phyloP scores from a whole-genome alignment of 1,140 invertebrate genomes.

The Bombus superbus region DNA sequence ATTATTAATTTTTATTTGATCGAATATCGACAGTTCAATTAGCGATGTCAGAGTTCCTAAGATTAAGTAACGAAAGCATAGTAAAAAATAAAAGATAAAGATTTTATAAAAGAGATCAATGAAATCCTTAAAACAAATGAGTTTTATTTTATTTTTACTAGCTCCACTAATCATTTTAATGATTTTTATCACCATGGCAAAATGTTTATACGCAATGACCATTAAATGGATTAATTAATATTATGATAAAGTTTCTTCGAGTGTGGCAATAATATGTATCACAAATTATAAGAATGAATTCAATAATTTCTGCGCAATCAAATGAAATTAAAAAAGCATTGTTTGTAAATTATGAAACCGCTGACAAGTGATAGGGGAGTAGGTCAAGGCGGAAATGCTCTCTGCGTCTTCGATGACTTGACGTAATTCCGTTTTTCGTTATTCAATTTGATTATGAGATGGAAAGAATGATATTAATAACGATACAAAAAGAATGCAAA shows the following conservation, averaged over 20 bases:
- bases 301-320: not conserved
- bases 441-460: not conserved
- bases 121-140: not conserved
- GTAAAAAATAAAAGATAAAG: not conserved
- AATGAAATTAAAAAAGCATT: slow-evolving; percentile 17
- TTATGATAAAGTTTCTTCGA: not conserved
- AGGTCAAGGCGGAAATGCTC: slow-evolving; percentile 25
- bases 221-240: not conserved
- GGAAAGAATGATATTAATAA: not conserved
- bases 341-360: slow-evolving; percentile 36
- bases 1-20: not conserved
- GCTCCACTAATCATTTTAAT: not conserved
- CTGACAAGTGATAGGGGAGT: slow-evolving; percentile 4
- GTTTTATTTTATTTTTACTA: not conserved
- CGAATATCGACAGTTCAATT: not conserved
- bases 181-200: not conserved
- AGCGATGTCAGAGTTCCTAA: not conserved
- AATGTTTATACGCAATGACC: not conserved
- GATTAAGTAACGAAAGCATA: too few relatives aligned
- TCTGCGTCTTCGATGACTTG: slow-evolving; percentile 39
- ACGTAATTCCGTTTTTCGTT: not conserved
- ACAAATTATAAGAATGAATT: not conserved
- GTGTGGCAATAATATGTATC: not conserved
- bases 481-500: not conserved
- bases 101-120: not conserved